Evolutionary conservation across 2,888 invertebrate species (phyloP), one percentile per base, ranked within the genome.

Genomic region (Drosophila borealis): DNA sequence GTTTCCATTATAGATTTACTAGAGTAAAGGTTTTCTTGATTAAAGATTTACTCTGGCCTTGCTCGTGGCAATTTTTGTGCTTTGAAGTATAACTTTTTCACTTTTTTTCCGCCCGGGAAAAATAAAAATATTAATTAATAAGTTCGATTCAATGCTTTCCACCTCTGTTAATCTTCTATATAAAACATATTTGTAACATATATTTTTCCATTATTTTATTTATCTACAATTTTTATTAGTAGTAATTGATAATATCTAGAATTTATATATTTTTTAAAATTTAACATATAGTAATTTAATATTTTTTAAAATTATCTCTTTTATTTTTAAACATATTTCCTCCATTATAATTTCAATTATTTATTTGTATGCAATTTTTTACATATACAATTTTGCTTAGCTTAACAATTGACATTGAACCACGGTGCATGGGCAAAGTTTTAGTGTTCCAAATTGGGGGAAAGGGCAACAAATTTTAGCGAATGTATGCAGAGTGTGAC

Each of bases 401-500:
- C 2, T 29, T 8, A 29, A 8, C 29, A 29, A 29, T 29, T 29
- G 29, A 29, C 29, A 0, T 51, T 14, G 42, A 3, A 0, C 66
- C 86, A 83, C 66, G 62, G 86, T 82, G 49, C 29, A 4, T 44
- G 14, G 17, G 19, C 48, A 55, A 72, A 81, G 72, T 79, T 69
- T 79, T 70, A 49, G 68, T 68, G 65, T 44, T 62, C 61, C 55
- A 55, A 57, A 65, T 42, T 53, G 41, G 55, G 25, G 46, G 63
- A 49, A 69, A 57, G 72, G 74, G 79, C 88, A 87, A 79, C 84
- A 84, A 81, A 85, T 81, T 81, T 80, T 71, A 73, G 55, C 66
- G 80, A 74, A 84, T 81, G 78, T 86, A 84, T 86, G 87, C 87
- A 84, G 84, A 87, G 88, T 88, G 88, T 81, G 88, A 81, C 86